phyloP scores from a whole-genome alignment of 64 coral and sea anemone genomes.

The Anthopleura sola region DNA sequence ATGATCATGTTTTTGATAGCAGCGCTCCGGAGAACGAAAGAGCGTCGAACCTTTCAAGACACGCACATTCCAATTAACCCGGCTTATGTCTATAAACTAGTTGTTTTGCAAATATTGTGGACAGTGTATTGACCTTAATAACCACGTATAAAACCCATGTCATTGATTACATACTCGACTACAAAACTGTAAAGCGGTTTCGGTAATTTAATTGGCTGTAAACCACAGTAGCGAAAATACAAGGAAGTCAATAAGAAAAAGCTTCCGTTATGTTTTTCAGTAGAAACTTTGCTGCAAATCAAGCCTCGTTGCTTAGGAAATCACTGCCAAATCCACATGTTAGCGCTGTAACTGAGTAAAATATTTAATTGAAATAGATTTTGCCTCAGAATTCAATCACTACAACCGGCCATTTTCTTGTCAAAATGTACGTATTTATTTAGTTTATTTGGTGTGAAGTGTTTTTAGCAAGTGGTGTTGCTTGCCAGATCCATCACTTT shows the following conservation, averaged over 20 bases:
- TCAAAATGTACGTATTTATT: not conserved
- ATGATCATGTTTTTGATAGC: not conserved
- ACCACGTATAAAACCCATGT: slow-evolving; percentile 4
- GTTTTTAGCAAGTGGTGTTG: not conserved
- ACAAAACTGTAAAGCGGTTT: not conserved
- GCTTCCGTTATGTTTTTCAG: not conserved
- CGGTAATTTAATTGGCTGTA: not conserved
- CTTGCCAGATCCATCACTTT: not conserved
- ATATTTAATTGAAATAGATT: not conserved
- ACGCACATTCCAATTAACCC: slow-evolving; percentile 12
- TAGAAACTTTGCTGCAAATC: not conserved
- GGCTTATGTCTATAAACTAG: slow-evolving; percentile 15
- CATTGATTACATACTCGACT: slow-evolving; percentile 1
- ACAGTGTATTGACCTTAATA: not conserved
- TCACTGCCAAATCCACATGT: not conserved
- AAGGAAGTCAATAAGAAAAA: not conserved
- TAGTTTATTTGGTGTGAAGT: not conserved
- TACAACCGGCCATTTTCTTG: too few relatives aligned
- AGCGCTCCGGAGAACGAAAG: not conserved
- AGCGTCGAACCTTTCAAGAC: slow-evolving; percentile 2
- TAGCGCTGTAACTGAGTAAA: not conserved
- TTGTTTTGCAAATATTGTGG: slow-evolving; percentile 7
- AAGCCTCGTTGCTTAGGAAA: not conserved
- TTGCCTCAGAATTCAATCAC: too few relatives aligned
- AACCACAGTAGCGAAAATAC: not conserved